A percentile compares a stretch with the other conserved stretches of the same genome.
phyloP scores from a whole-genome alignment of 2,797 vertebrate species.

The Rhinatrema bivittatum region DNA sequence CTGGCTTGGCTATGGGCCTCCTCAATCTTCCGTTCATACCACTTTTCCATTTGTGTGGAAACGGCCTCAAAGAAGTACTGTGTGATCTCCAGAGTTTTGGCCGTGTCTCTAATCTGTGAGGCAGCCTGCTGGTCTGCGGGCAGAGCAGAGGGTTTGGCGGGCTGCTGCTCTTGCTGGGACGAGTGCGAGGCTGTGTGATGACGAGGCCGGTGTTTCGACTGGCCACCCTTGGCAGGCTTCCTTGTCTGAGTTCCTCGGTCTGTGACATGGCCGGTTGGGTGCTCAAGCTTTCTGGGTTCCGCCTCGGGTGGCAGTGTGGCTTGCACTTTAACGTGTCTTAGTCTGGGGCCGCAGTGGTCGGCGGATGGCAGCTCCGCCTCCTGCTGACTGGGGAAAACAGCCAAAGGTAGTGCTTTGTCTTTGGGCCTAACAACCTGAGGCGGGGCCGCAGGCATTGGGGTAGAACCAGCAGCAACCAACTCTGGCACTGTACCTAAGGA shows the following conservation, averaged over 20 bases:
- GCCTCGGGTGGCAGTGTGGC: constrained; percentile 23
- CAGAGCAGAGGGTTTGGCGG: not conserved
- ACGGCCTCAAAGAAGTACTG: constrained; percentile 94
- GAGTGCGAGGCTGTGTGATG: constrained; percentile 34
- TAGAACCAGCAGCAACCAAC: constrained; percentile 19
- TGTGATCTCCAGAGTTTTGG: constrained; percentile 84
- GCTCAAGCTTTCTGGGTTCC: constrained; percentile 49
- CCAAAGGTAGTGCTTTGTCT: constrained; percentile 48
- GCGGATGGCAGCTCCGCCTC: constrained; percentile 44
- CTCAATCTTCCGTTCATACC: constrained; percentile 91
- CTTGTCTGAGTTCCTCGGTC: constrained; percentile 56
- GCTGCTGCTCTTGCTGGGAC: not conserved
- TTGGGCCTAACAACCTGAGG: constrained; percentile 80
- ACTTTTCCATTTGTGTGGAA: constrained; percentile 92
- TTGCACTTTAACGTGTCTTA: constrained; percentile 42
- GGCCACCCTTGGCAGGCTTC: constrained; percentile 48
- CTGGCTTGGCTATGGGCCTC: constrained; percentile 78
- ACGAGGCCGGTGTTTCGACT: constrained; percentile 50
- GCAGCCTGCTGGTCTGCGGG: constrained; percentile 22
- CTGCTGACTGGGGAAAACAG: constrained; percentile 43
- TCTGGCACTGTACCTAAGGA: constrained; percentile 54
- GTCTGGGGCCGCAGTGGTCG: constrained; percentile 23
- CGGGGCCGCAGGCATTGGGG: constrained; percentile 41
- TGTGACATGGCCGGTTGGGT: constrained; percentile 29
- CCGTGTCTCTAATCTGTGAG: constrained; percentile 55